Evolutionary conservation across 2,797 vertebrate genomes (phyloP).

Genomic region (Morelia viridis): DNA sequence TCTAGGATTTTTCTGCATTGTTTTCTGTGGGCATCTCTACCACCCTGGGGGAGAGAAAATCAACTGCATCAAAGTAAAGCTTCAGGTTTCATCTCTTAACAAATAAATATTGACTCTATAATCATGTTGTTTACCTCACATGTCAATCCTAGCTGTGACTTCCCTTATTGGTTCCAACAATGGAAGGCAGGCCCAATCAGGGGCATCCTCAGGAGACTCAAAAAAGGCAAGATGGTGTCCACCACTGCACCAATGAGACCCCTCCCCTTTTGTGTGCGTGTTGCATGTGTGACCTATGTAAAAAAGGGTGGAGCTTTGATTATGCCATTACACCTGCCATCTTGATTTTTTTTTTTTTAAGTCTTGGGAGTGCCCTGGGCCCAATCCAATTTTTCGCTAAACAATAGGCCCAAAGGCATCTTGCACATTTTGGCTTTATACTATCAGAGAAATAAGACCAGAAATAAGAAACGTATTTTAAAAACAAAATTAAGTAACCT

Average conservation of each 20-base stretch:
- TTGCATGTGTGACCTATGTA: neutral
- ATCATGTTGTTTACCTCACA: neutral
- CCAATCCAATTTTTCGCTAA: neutral
- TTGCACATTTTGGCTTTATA: neutral
- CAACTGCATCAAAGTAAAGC: neutral
- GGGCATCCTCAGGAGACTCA: neutral
- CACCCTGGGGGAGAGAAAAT: neutral
- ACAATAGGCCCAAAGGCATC: neutral
- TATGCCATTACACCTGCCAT: neutral
- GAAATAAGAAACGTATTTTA: neutral
- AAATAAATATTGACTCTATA: neutral
- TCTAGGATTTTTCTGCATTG: neutral
- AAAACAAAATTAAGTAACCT: neutral
- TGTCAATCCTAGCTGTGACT: neutral
- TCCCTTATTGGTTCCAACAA: neutral
- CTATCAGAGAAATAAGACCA: neutral
- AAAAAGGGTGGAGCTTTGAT: neutral
- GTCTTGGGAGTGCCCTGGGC: neutral
- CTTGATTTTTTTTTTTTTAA: neutral
- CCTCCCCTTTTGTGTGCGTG: neutral
- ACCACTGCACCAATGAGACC: neutral
- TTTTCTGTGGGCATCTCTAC: neutral
- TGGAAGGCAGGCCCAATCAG: neutral
- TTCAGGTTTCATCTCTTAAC: neutral
- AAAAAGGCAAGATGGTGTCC: neutral